phyloP scores from a whole-genome alignment of 2,797 vertebrate genomes.

The Urophycis tenuis region DNA sequence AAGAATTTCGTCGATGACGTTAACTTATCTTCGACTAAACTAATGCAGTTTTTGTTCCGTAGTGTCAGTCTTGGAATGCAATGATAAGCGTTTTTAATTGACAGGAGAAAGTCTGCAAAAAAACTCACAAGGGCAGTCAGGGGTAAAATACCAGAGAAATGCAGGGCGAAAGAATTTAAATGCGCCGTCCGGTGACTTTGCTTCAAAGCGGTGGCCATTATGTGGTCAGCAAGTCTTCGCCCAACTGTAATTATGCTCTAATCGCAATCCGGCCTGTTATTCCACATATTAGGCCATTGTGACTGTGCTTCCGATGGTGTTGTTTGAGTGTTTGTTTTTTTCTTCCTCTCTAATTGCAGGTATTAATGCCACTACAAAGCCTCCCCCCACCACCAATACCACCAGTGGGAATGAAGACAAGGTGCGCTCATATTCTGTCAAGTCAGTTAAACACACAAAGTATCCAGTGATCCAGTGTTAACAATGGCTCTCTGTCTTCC shows the following conservation, averaged over 20 bases:
- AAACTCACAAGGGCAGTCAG: constrained; percentile 55
- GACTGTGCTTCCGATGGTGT: neutral
- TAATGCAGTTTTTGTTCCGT: too few species aligned
- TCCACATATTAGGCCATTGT: neutral
- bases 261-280: neutral
- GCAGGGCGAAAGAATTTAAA: constrained; percentile 12
- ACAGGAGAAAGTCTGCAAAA: too few species aligned
- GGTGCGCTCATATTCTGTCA: neutral
- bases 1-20: too few species aligned
- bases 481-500: neutral
- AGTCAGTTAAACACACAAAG: neutral
- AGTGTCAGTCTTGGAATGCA: too few species aligned
- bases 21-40: too few species aligned
- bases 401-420: constrained; percentile 41
- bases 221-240: neutral
- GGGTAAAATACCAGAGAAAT: constrained; percentile 37
- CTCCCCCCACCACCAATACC: neutral
- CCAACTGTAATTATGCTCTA: neutral
- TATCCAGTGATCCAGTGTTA: too few species aligned
- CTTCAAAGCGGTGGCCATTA: constrained; percentile 5
- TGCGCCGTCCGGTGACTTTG: constrained; percentile 10
- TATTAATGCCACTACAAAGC: constrained; percentile 6
- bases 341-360: constrained; percentile 46
- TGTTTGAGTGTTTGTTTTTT: constrained; percentile 1
- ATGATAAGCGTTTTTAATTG: too few species aligned